Base-by-base conservation (phyloP, 1,140 invertebrate species). In the Streblospio benedicti region DNA sequence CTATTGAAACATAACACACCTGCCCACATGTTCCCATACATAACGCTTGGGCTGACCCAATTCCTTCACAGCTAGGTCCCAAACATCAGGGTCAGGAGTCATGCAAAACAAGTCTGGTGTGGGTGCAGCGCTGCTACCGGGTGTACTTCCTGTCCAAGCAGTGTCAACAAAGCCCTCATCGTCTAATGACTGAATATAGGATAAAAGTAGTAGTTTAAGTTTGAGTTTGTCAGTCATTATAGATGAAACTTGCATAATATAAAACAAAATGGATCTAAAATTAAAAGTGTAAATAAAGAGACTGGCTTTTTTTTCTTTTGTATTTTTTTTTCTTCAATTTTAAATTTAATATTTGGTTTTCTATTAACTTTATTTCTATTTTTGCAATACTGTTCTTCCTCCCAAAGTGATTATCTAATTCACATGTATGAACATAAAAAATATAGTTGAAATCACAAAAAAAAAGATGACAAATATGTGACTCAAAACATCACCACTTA, bases 11-110 rank as follows among this genome's bases (percentile, higher is more conserved):
- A 9, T 5, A n/a, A 50, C 62, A 45, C 59, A 73, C 71, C 59
- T 62, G 59, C 70, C 70, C 32, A 64, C 61, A n/a, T 54, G 64
- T 52, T 73, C 71, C 71, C 71, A 73, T 2, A 65, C 65, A 35
- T 66, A 71, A 51, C 71, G 65, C 56, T 63, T 65, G 44, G 54
- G 65, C 0, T 54, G 65, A 0, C 51, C 47, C n/a, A 61, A 57
- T 14, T 61, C 57, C 43, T 71, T 57, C 9, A 67, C 69, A n/a
- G n/a, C n/a, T n/a, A n/a, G n/a, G n/a, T 35, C 57, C 52, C 20
- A 71, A 69, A 70, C 71, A 73, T 18, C 69, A 59, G 47, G 59
- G 41, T 65, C 65, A 16, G 55, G 38, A 23, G 25, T 51, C 43
- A 44, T 25, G 16, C 18, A 14, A 23, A 4, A n/a, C 18, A 27